A percentile compares a stretch with the other conserved stretches of the same genome.
These are phyloP conservation scores for Calidris pygmaea DNA, from an alignment of 2,113 vertebrate species.

Conservation along the genomic window DNA sequence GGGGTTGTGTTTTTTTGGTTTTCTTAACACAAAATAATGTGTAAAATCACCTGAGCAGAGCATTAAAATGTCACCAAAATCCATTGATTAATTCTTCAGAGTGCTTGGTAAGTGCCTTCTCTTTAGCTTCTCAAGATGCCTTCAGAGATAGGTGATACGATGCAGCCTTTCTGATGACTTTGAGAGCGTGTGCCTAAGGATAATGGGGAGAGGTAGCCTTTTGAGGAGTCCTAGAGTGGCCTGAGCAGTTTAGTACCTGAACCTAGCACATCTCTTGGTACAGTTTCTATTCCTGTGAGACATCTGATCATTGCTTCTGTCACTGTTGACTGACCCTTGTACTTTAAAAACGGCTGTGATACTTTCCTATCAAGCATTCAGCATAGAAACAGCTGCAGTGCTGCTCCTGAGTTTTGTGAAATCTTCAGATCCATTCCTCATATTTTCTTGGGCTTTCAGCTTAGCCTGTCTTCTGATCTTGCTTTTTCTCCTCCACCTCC, in stretches of 20 bases:
- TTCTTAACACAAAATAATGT: accelerated
- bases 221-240: not conserved
- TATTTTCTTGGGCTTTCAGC: not conserved
- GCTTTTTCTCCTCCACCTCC: not conserved
- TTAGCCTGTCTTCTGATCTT: not conserved
- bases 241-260: not conserved
- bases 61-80: not conserved
- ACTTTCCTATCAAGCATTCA: not conserved
- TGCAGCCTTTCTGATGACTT: not conserved
- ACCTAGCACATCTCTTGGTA: not conserved
- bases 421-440: not conserved
- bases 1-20: no score
- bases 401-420: not conserved
- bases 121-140: not conserved
- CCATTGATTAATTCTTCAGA: not conserved
- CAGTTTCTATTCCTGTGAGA: not conserved
- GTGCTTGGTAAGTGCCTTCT: not conserved
- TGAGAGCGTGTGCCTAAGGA: not conserved
- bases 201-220: not conserved
- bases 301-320: not conserved
- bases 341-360: not conserved
- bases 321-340: not conserved
- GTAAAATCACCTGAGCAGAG: not conserved
- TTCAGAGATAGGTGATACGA: accelerated
- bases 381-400: not conserved